Conservation (phyloP, 2,113 vertebrate genomes). For the Aramus guarauna region DNA sequence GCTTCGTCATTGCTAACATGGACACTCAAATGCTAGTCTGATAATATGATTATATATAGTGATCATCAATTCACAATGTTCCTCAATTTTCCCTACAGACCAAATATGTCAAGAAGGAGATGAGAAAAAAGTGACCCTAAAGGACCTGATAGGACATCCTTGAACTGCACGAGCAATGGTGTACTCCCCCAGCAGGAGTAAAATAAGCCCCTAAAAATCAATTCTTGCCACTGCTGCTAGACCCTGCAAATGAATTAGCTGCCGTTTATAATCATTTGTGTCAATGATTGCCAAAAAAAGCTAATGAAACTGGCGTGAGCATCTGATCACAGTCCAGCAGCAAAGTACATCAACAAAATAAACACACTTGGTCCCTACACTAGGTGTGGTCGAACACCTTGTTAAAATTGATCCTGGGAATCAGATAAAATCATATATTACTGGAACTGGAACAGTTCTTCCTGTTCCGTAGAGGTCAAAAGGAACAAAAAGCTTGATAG, state of each 20-base stretch:
- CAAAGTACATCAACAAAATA: background rate
- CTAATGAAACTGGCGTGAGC: background rate
- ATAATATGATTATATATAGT: background rate
- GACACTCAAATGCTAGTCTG: background rate
- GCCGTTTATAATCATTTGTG: background rate
- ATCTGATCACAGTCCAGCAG: background rate
- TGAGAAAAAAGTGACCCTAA: background rate
- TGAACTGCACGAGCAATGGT: accelerated
- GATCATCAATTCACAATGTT: background rate
- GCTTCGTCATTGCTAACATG: background rate
- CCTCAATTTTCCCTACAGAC: background rate
- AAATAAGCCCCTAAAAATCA: background rate
- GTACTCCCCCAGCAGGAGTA: background rate
- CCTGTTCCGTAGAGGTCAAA: background rate
- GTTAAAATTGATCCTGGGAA: background rate
- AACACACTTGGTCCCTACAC: background rate
- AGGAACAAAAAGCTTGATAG: background rate
- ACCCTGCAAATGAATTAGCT: background rate
- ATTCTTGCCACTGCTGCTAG: background rate
- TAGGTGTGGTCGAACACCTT: background rate
- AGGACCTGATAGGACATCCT: background rate
- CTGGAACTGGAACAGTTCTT: background rate
- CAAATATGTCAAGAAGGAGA: background rate
- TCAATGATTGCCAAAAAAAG: background rate
- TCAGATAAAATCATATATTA: background rate